Evolutionary conservation across 2,113 vertebrate species (phyloP), one percentile per base, ranked within the genome.

Genomic region (Tyto alba): DNA sequence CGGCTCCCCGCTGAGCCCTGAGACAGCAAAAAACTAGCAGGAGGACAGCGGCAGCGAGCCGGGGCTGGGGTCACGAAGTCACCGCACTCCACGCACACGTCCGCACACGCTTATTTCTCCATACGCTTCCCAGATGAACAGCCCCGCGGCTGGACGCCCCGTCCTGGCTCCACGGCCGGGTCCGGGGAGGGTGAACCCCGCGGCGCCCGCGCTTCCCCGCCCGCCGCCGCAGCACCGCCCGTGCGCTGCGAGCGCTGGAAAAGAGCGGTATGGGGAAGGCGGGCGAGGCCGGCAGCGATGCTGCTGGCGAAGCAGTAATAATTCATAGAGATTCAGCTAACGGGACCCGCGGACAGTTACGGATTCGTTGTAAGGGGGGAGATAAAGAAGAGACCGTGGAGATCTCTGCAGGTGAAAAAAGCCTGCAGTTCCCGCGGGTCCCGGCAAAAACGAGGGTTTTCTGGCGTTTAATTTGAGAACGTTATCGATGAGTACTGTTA

Each of bases 331-430:
- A 17, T 57, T 84, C 81, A 32, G 26, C 41, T 86, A 80, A 48
- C 30, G 63, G 72, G 60, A 91, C 13, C 22, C 2, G 5, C n/a
- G 38, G 43, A 41, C 30, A 2, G 52, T 38, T 41, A 45, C 6
- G n/a, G 48, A 89, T 93, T 94, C 93, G 69, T 95, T 95, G 38
- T 41, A 40, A 84, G 43, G 10, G 4, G 22, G n/a, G 21, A 80
- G 63, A 50, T 34, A 52, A 36, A 66, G 25, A 60, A 14, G 25
- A 79, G 43, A 20, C 4, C 5, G 41, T 23, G 50, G 34, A 84
- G 19, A 81, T 32, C 36, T 66, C 74, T 10, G 74, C 75, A 75
- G 83, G 43, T 83, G 87, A 75, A 88, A 67, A 73, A 57, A 41
- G 19, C 16, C 68, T 32, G 43, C 40, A 43, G 59, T 15, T 92